Percentiles rank a stretch among this genome's conserved stretches.
Conservation (phyloP, 2,888 invertebrate genomes). For the Melikaiella ostensackeni region DNA sequence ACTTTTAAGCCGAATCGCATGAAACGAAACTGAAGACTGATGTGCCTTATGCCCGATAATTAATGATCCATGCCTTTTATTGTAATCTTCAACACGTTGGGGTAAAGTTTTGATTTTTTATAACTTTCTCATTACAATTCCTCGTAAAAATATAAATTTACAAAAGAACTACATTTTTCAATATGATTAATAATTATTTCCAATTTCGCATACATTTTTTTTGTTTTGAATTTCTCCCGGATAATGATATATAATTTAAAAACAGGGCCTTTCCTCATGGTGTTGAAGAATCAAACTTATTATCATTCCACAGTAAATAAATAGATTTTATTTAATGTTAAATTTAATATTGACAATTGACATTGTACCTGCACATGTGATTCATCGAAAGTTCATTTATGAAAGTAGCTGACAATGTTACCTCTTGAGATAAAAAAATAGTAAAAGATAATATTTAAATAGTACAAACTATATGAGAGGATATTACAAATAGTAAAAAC, state of each 20-base stretch:
- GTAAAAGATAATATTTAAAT: not conserved
- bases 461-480: slow-evolving; percentile 1
- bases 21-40: slow-evolving; percentile 26
- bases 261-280: not conserved
- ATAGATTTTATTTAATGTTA: slow-evolving; percentile 4
- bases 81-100: slow-evolving; percentile 9
- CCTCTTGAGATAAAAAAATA: slow-evolving; percentile 1
- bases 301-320: slow-evolving; percentile 21
- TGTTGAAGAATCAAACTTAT: slow-evolving; percentile 1
- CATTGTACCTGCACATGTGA: slow-evolving; percentile 18
- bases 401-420: not conserved
- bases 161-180: not conserved
- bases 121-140: too few species aligned
- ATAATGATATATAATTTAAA: not conserved
- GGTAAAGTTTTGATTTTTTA: not conserved
- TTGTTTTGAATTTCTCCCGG: too few species aligned
- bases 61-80: not conserved
- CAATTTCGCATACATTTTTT: not conserved
- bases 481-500: not conserved
- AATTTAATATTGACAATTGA: slow-evolving; percentile 5
- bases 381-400: slow-evolving; percentile 13
- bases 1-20: slow-evolving; percentile 27
- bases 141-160: too few species aligned
- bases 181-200: not conserved
- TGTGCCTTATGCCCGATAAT: slow-evolving; percentile 7